A percentile compares a stretch with the other conserved stretches of the same genome.
Evolutionary conservation across 2,888 invertebrate species (phyloP).

Genomic region (Frankliniella fusca): DNA sequence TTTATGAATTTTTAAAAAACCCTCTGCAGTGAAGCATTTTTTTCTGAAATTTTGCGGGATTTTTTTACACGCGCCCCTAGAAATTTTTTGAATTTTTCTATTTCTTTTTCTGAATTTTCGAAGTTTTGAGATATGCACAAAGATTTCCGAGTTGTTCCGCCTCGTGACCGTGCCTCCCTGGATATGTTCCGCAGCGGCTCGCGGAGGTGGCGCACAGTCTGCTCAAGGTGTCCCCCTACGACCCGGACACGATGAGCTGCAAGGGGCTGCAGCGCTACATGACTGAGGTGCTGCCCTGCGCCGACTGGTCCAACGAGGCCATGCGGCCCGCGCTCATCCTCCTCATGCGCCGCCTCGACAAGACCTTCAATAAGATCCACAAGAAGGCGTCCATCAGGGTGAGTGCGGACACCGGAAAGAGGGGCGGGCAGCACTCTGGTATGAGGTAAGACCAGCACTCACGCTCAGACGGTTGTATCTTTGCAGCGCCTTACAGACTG

Average conservation of each 20-base stretch:
- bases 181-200: constrained; percentile 61
- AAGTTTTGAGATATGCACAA: too few species aligned
- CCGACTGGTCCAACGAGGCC: constrained; percentile 93
- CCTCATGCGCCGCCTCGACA: constrained; percentile 86
- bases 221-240: constrained; percentile 95
- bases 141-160: background rate
- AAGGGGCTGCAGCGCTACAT: constrained; percentile 88
- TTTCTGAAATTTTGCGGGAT: too few species aligned
- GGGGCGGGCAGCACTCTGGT: background rate
- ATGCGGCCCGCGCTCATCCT: constrained; percentile 87
- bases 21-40: too few species aligned
- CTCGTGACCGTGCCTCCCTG: background rate
- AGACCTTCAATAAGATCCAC: constrained; percentile 94
- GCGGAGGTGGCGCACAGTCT: constrained; percentile 96
- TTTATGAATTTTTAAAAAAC: too few species aligned
- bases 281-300: constrained; percentile 87
- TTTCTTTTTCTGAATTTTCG: constrained; percentile 26
- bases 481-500: constrained; percentile 87
- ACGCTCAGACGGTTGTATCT: too few species aligned
- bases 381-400: constrained; percentile 90
- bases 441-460: too few species aligned
- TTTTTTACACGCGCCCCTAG: too few species aligned
- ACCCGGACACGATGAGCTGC: constrained; percentile 94
- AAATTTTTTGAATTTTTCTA: too few species aligned
- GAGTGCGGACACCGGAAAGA: constrained; percentile 40